These are phyloP conservation scores for Callipepla californica DNA, from an alignment of 2,113 vertebrate genomes.

Conservation along the genomic window DNA sequence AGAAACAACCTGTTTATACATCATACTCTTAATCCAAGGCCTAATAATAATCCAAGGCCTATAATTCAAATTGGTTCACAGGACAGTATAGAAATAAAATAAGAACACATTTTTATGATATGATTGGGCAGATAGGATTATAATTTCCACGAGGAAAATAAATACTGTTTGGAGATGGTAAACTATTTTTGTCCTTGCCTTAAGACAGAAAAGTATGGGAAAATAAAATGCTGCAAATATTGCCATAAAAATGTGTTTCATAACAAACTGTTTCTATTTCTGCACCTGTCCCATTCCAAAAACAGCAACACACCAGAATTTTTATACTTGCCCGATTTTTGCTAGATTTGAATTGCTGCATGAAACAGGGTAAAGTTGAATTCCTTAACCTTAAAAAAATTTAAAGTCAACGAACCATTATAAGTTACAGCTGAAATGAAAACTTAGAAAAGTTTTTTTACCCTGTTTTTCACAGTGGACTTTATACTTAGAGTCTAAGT, in stretches of 20 bases:
- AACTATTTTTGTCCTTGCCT: background rate
- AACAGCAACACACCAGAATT: background rate
- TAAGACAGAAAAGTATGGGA: background rate
- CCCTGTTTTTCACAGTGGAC: background rate
- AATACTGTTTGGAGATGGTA: background rate
- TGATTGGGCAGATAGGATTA: background rate
- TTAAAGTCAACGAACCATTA: background rate
- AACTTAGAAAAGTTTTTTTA: background rate
- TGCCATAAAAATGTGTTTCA: background rate
- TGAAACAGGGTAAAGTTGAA: background rate
- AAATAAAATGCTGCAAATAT: background rate
- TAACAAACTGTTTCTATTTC: slow-evolving; percentile 6
- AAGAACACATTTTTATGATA: background rate
- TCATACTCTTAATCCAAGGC: background rate
- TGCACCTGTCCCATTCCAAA: background rate
- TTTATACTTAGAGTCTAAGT: background rate
- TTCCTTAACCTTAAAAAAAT: background rate
- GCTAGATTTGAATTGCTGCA: background rate
- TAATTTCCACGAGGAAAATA: background rate
- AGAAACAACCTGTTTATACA: background rate
- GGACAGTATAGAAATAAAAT: background rate
- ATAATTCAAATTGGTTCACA: background rate
- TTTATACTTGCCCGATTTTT: background rate
- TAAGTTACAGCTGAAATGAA: background rate
- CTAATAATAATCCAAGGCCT: too few species aligned